Conservation (phyloP, 1,140 invertebrate species). For the Armadillidium nasatum region DNA sequence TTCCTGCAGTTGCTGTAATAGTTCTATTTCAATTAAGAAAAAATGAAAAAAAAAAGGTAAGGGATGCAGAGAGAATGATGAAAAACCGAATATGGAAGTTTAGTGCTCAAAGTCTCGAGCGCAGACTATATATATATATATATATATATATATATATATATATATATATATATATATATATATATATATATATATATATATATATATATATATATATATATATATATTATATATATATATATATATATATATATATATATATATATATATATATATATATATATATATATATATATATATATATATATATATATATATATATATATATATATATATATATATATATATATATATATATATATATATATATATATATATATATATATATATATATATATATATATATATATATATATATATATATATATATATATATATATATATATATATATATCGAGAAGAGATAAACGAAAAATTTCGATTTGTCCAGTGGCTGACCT, state of each 20-base stretch:
- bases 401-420: background rate
- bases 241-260: slow-evolving; percentile 8
- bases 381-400: slow-evolving; percentile 6
- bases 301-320: slow-evolving; percentile 7
- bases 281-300: slow-evolving; percentile 16
- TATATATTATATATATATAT: slow-evolving; percentile 9
- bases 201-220: slow-evolving; percentile 19
- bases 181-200: slow-evolving; percentile 23
- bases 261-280: slow-evolving; percentile 17
- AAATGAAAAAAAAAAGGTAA: no score
- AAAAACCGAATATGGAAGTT: no score
- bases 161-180: background rate
- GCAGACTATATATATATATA: background rate
- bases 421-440: background rate
- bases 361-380: slow-evolving; percentile 10
- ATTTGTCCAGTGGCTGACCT: no score
- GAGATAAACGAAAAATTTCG: no score
- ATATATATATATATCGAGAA: no score
- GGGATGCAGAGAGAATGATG: no score
- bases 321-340: slow-evolving; percentile 11
- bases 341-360: slow-evolving; percentile 10
- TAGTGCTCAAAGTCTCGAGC: no score
- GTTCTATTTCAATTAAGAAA: no score
- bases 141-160: background rate
- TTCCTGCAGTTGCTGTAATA: no score